Percentiles rank a stretch among this genome's conserved stretches.
Evolutionary conservation across 2,113 vertebrate genomes (phyloP).

Genomic region (Coptodon rendalli): DNA sequence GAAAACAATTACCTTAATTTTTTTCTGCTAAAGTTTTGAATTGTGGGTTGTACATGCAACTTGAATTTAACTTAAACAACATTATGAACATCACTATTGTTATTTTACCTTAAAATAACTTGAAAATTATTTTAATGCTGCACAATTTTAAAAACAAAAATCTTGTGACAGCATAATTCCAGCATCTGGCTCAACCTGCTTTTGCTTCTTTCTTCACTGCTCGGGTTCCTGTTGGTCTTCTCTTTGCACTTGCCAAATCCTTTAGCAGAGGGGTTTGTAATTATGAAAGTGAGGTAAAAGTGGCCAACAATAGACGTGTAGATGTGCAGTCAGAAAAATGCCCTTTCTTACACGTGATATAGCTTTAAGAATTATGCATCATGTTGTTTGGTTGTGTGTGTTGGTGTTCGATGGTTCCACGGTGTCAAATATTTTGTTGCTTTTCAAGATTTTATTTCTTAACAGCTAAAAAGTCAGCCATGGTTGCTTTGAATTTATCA

Average conservation of each 20-base stretch:
- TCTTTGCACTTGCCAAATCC: not conserved
- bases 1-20: not conserved
- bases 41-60: not conserved
- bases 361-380: not conserved
- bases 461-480: not conserved
- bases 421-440: not conserved
- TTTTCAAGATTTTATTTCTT: not conserved
- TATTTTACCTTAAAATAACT: not conserved
- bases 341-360: not conserved
- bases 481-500: not conserved
- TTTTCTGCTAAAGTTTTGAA: not conserved
- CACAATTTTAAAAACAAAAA: not conserved
- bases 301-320: not conserved
- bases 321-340: not conserved
- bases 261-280: not conserved
- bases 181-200: not conserved
- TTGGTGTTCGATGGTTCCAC: not conserved
- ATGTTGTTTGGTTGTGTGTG: not conserved
- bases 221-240: rapidly evolving
- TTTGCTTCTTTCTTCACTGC: not conserved
- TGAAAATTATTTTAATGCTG: not conserved
- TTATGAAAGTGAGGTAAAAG: not conserved
- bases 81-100: not conserved
- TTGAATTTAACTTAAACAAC: not conserved
- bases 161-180: not conserved